These are phyloP conservation scores for Phylloscopus collybita DNA, from an alignment of 2,797 vertebrate genomes.

Conservation along the genomic window DNA sequence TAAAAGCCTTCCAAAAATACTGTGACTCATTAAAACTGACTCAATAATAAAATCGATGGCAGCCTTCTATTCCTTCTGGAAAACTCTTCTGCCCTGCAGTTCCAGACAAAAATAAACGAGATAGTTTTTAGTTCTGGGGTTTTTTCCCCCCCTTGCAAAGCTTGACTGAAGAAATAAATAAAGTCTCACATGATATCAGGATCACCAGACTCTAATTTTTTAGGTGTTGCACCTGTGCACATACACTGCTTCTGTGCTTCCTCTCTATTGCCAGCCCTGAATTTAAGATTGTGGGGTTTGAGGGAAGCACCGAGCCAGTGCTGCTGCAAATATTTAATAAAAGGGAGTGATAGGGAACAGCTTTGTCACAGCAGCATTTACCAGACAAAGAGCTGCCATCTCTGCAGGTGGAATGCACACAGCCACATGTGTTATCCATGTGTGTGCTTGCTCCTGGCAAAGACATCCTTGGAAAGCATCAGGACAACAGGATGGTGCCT, in stretches of 20 bases:
- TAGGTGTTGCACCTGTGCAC: neutral
- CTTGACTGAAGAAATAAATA: conserved; percentile 11
- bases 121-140: neutral
- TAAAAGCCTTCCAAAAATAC: conserved; percentile 74
- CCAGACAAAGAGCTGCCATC: conserved; percentile 43
- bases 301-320: neutral
- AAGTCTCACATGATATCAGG: neutral
- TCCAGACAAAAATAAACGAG: conserved; percentile 61
- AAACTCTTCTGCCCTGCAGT: conserved; percentile 63
- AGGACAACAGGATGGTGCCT: neutral
- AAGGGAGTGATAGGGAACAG: conserved; percentile 17
- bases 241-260: neutral
- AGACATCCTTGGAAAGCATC: neutral
- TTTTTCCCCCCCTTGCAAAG: neutral
- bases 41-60: conserved; percentile 70
- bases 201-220: neutral
- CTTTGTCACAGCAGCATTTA: conserved; percentile 48
- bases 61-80: conserved; percentile 57
- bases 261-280: neutral
- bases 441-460: neutral
- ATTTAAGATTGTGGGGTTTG: neutral
- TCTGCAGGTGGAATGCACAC: conserved; percentile 20
- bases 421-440: neutral
- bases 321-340: conserved; percentile 4
- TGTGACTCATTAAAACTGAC: conserved; percentile 71